Conservation (phyloP, 1,140 invertebrate species). For the Triops cancriformis region DNA sequence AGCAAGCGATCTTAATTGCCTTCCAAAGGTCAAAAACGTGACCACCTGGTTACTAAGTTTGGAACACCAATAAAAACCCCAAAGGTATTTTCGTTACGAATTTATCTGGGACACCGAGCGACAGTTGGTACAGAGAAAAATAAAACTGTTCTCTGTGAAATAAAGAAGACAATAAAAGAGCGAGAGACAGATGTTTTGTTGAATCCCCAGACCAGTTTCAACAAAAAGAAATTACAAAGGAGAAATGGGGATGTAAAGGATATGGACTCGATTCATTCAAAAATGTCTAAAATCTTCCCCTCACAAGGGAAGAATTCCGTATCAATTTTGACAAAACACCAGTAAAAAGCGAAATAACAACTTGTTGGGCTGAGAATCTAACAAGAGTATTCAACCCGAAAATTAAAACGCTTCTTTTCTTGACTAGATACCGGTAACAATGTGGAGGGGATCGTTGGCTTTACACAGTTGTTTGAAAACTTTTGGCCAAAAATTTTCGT, state of each 20-base stretch:
- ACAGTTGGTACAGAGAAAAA: background rate
- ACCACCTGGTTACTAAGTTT: background rate
- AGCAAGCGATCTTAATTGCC: background rate
- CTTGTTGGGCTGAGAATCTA: background rate
- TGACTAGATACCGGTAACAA: conserved; percentile 5
- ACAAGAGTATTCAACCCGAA: too few relatives aligned
- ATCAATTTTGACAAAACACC: background rate
- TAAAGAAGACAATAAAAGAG: background rate
- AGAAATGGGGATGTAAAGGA: background rate
- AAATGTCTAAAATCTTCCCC: background rate
- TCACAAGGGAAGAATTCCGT: background rate
- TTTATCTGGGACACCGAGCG: background rate
- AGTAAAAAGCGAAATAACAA: background rate
- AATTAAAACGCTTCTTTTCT: background rate
- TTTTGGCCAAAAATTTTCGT: background rate
- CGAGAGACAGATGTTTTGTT: background rate
- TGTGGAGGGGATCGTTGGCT: conserved; percentile 9
- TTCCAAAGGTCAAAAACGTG: background rate
- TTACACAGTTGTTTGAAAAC: background rate
- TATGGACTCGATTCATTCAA: background rate
- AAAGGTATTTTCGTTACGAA: background rate
- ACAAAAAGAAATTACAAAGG: background rate
- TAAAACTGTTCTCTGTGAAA: conserved; percentile 6
- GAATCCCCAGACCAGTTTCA: background rate
- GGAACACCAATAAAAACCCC: background rate